Base-by-base conservation (phyloP, 2,797 vertebrate genomes). In the Thripadectes ignobilis region DNA sequence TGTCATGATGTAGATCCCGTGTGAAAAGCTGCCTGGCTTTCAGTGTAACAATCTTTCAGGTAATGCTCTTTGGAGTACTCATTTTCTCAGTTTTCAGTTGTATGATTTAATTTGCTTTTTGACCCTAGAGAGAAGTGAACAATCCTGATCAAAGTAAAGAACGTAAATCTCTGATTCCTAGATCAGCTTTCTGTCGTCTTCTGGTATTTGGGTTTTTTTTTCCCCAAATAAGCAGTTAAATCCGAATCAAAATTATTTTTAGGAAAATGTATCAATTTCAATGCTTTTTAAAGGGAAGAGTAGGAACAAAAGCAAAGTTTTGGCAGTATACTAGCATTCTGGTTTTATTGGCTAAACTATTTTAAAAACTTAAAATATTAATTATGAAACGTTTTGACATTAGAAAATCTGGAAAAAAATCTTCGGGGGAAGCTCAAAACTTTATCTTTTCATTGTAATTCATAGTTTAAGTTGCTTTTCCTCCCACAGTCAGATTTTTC, bases 391-490 rank as follows among this genome's bases (percentile, higher is more conserved):
- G 1, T 86, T 72, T 78, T 88, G 46, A 78, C 7, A 5, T 65
- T 73, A 72, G 30, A 87, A 91, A 81, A 87, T 69, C 23, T 76
- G 23, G 20, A n/a, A 51, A 59, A 75, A 36, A 32, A 24, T 45
- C 78, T 89, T 92, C 57, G 81, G 68, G 51, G 72, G 72, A 88
- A 88, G 39, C 51, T 79, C 67, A 87, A 78, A 90, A 82, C 71
- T 84, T 92, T 49, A 22, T 89, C 41, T 91, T 89, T 93, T 91
- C 65, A 67, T 95, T 95, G 84, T 79, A 67, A 93, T 95, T 88
- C 74, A 87, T 94, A 92, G 94, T 94, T 96, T 72, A 92, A 54
- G 34, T 78, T 91, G 73, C 68, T 93, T 92, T 95, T 81, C 78
- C 20, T 93, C 39, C 43, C 61, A 61, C 41, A 55, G 69, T 93